Percentiles rank a stretch among this genome's conserved stretches.
These are phyloP conservation scores for Protobothrops flavoviridis DNA, from an alignment of 2,113 vertebrate species.

Conservation along the genomic window DNA sequence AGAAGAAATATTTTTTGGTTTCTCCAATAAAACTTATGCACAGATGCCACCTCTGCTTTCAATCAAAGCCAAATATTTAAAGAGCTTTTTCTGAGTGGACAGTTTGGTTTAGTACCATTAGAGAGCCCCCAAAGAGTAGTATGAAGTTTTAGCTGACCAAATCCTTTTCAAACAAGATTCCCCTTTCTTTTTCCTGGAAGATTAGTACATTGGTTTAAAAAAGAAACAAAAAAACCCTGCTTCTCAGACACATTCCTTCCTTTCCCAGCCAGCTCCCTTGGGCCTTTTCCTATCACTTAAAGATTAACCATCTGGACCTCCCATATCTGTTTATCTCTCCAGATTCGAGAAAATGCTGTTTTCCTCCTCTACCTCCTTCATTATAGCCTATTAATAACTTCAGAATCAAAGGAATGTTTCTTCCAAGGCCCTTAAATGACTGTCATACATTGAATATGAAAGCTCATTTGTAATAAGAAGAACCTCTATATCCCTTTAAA, in stretches of 20 bases:
- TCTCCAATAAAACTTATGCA: neutral
- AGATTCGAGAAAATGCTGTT: neutral
- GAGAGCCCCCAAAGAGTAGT: neutral
- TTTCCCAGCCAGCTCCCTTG: neutral
- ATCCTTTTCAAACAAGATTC: neutral
- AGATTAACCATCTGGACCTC: constrained; percentile 29
- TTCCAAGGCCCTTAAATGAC: neutral
- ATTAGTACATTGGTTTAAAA: neutral
- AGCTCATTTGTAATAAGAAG: neutral
- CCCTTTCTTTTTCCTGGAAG: neutral
- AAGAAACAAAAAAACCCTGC: neutral
- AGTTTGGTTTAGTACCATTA: neutral
- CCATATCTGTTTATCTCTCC: constrained; percentile 5
- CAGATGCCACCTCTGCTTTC: neutral
- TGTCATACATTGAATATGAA: neutral
- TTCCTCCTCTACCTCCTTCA: neutral
- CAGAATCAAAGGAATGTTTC: neutral
- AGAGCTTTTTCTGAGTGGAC: neutral
- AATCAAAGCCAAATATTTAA: neutral
- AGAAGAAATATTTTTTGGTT: neutral
- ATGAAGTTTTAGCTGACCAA: neutral
- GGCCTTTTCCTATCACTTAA: constrained; percentile 9
- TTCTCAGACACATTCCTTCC: constrained; percentile 21
- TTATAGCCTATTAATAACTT: neutral
- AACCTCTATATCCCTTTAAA: neutral